Evolutionary conservation across 2,797 vertebrate genomes (phyloP).

Genomic region (Brachyalestes nurse): DNA sequence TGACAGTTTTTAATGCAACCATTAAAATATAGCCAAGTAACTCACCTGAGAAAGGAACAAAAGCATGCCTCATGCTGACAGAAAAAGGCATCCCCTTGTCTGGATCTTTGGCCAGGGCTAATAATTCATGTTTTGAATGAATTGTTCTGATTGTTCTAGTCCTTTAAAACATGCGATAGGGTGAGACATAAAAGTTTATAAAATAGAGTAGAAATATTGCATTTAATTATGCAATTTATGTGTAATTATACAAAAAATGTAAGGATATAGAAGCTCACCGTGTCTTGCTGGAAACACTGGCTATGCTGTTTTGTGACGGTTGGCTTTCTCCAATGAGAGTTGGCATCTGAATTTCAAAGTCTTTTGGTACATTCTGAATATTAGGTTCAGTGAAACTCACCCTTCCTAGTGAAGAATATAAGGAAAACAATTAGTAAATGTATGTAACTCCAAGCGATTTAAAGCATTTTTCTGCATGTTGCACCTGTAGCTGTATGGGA

Average conservation of each 20-base stretch:
- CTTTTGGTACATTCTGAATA: conserved; percentile 96
- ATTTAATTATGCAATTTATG: background rate
- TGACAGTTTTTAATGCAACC: background rate
- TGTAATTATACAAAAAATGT: background rate
- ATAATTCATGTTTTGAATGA: conserved; percentile 20
- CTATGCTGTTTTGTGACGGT: conserved; percentile 73
- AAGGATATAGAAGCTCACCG: conserved; percentile 57
- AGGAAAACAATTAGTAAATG: conserved; percentile 3
- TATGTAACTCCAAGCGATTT: background rate
- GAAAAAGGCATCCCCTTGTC: conserved; percentile 80
- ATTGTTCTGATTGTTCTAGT: conserved; percentile 48
- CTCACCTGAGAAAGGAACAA: conserved; percentile 92
- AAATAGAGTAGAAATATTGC: background rate
- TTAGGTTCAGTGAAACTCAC: conserved; percentile 95
- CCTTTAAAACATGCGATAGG: conserved; percentile 53
- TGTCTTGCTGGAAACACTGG: conserved; percentile 50
- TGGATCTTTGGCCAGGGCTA: conserved; percentile 51
- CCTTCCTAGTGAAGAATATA: conserved; percentile 77
- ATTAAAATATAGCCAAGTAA: background rate
- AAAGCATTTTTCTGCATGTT: background rate
- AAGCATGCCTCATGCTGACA: conserved; percentile 95
- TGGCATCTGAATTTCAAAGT: conserved; percentile 95
- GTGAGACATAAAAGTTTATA: background rate
- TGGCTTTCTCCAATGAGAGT: conserved; percentile 86
- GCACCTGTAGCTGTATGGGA: conserved; percentile 94